Conservation (phyloP, 2,888 invertebrate species). For the Bursaphelenchus okinawaensis region DNA sequence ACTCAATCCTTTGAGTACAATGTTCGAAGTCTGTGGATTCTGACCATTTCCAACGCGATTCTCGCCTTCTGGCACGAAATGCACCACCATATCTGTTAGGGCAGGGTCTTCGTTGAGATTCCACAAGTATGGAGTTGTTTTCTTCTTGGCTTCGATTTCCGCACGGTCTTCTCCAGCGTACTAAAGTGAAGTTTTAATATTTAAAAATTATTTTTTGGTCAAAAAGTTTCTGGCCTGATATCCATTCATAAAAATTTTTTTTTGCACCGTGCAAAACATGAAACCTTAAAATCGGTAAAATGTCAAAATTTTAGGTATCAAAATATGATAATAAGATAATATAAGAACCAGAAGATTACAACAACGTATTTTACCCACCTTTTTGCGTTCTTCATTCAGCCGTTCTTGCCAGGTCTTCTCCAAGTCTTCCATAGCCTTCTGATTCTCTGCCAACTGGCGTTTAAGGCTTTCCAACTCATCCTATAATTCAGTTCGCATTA, state of each 20-base stretch:
- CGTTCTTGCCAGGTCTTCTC: constrained; percentile 60
- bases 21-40: constrained; percentile 35
- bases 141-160: constrained; percentile 45
- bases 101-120: constrained; percentile 65
- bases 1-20: constrained; percentile 62
- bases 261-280: no score
- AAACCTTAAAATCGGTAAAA: no score
- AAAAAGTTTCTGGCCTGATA: no score
- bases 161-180: constrained; percentile 20
- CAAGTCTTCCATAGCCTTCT: constrained; percentile 62
- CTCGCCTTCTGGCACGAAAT: constrained; percentile 61
- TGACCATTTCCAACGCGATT: constrained; percentile 43
- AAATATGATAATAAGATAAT: no score
- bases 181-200: neutral
- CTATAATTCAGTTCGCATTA: no score
- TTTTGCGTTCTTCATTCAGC: constrained; percentile 48
- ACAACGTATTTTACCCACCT: constrained; percentile 23
- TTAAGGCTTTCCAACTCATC: constrained; percentile 49
- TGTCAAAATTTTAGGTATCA: no score
- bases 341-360: neutral
- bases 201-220: neutral
- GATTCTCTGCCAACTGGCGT: constrained; percentile 60
- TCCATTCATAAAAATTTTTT: no score
- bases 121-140: constrained; percentile 62
- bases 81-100: constrained; percentile 62